Percentiles rank a stretch among this genome's conserved stretches.
These are phyloP conservation scores for Calidris pygmaea DNA, from an alignment of 2,113 vertebrate genomes.

Conservation along the genomic window DNA sequence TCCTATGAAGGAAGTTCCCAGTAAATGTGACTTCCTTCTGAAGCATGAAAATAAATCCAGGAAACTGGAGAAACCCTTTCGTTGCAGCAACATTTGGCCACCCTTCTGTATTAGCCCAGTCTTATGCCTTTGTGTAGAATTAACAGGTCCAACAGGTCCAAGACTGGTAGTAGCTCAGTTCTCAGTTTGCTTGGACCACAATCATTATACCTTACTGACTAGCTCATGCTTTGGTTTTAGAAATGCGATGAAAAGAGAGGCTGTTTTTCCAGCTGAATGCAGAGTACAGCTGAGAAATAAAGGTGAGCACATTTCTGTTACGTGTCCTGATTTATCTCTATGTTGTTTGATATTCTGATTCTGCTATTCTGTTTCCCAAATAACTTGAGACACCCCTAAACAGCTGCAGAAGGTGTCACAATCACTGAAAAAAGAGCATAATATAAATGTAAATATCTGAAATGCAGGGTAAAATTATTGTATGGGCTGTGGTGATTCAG, in stretches of 20 bases:
- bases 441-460: not conserved
- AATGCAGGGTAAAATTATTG: not conserved
- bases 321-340: not conserved
- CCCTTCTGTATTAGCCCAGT: not conserved
- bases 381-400: not conserved
- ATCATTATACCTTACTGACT: not conserved
- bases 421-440: not conserved
- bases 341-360: not conserved
- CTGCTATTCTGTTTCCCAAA: not conserved
- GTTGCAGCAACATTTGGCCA: not conserved
- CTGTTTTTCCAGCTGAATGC: not conserved
- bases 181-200: not conserved
- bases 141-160: not conserved
- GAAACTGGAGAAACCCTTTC: not conserved
- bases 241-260: not conserved
- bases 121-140: not conserved
- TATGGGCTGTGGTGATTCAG: not conserved
- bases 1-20: not conserved
- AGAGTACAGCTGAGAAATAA: not conserved
- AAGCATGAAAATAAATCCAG: not conserved
- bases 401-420: not conserved
- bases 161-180: not conserved
- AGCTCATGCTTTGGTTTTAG: not conserved
- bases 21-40: not conserved
- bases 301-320: not conserved